Percentiles rank a stretch among this genome's conserved stretches.
phyloP scores from a whole-genome alignment of 2,888 invertebrate genomes.

The Petrolisthes manimaculis region DNA sequence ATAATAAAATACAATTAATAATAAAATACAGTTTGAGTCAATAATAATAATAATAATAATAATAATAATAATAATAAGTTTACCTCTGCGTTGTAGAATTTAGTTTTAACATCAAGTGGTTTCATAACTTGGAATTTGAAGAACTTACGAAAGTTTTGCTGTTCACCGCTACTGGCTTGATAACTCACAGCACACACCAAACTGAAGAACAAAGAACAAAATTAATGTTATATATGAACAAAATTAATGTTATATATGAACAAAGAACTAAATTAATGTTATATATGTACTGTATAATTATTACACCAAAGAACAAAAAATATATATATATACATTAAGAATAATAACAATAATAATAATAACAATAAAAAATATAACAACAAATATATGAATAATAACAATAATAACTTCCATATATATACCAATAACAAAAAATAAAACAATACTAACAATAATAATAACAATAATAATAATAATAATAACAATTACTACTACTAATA shows the following conservation, averaged over 20 bases:
- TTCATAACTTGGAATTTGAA: slow-evolving; percentile 98
- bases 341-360: background rate
- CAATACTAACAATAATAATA: background rate
- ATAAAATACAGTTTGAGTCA: too few species aligned
- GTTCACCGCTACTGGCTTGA: slow-evolving; percentile 78
- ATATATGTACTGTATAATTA: too few species aligned
- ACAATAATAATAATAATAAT: too few species aligned
- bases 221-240: background rate
- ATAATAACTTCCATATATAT: background rate
- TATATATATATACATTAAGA: background rate
- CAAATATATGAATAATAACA: background rate
- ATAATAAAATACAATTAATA: too few species aligned
- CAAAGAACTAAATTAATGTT: too few species aligned
- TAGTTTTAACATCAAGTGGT: slow-evolving; percentile 97
- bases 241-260: background rate
- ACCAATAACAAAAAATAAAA: background rate
- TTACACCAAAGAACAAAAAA: too few species aligned
- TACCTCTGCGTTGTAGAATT: slow-evolving; percentile 94
- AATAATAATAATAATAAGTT: too few species aligned
- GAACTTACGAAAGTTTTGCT: slow-evolving; percentile 92
- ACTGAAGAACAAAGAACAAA: slow-evolving; percentile 72
- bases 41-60: too few species aligned
- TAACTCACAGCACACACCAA: slow-evolving; percentile 97
- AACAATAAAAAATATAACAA: background rate
- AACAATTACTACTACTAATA: background rate